A percentile compares a stretch with the other conserved stretches of the same genome.
Conservation (phyloP, 2,888 invertebrate species). For the Cephus sareptanus region DNA sequence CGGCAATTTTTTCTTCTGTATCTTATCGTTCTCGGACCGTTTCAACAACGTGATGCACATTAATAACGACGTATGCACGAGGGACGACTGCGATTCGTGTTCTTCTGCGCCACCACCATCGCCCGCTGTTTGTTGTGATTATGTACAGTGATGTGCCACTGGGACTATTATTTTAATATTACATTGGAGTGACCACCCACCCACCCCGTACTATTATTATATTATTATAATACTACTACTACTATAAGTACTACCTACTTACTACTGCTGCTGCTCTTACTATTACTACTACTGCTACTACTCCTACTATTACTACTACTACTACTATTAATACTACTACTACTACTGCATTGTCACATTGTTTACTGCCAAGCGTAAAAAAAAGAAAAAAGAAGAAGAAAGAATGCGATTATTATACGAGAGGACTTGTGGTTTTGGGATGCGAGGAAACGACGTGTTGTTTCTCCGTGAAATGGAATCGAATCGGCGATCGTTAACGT, state of each 20-base stretch:
- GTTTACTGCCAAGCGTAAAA: conserved; percentile 62
- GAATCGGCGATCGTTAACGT: conserved; percentile 28
- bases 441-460: conserved; percentile 47
- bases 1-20: no score
- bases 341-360: conserved; percentile 66
- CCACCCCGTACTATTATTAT: conserved; percentile 63
- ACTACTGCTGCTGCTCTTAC: conserved; percentile 62
- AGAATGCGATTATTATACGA: conserved; percentile 44
- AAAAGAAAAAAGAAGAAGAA: conserved; percentile 35
- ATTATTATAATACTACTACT: conserved; percentile 26
- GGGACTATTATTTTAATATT: conserved; percentile 58
- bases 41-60: no score
- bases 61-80: no score
- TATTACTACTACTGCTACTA: conserved; percentile 61
- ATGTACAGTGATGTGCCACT: conserved; percentile 65
- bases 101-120: conserved; percentile 57
- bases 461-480: conserved; percentile 20
- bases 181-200: conserved; percentile 61
- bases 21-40: no score
- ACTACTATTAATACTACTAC: conserved; percentile 29
- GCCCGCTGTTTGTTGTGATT: conserved; percentile 63
- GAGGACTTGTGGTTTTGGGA: conserved; percentile 43
- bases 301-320: conserved; percentile 57
- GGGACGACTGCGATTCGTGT: no score
- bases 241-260: conserved; percentile 30